phyloP scores from a whole-genome alignment of 37 sponge, comb jelly and placozoan genomes.

The Ephydatia muelleri region DNA sequence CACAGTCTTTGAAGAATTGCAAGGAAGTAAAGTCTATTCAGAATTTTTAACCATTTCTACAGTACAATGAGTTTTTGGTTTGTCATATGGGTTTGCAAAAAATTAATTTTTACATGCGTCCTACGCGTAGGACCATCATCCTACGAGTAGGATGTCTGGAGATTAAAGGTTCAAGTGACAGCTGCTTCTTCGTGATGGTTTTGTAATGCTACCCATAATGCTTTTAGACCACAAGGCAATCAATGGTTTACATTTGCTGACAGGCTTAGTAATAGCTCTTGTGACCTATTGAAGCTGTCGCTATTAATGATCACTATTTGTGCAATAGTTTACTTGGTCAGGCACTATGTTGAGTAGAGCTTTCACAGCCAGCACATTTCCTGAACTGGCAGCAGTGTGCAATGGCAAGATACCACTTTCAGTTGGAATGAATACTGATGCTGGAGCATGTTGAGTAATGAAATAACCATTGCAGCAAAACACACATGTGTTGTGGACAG shows the following conservation, averaged over 20 bases:
- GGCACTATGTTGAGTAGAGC: not conserved
- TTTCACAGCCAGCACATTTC: not conserved
- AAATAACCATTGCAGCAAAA: too few relatives aligned
- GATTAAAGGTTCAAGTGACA: too few relatives aligned
- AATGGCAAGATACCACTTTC: not conserved
- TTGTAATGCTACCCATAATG: not conserved
- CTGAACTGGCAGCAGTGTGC: not conserved
- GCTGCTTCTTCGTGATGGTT: not conserved
- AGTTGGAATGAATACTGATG: not conserved
- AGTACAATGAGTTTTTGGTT: too few relatives aligned
- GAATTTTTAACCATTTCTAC: too few relatives aligned
- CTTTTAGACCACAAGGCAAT: not conserved
- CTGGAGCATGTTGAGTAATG: not conserved
- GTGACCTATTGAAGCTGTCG: not conserved
- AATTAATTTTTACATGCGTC: too few relatives aligned
- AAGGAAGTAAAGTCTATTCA: too few relatives aligned
- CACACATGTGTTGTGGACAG: too few relatives aligned
- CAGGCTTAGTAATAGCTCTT: not conserved
- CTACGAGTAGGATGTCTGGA: too few relatives aligned
- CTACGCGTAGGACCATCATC: too few relatives aligned
- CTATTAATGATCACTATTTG: not conserved
- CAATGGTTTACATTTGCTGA: not conserved
- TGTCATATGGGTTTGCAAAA: too few relatives aligned
- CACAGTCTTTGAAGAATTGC: too few relatives aligned
- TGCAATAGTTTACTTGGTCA: not conserved